Base-by-base conservation (phyloP, 92 coral and sea anemone genomes). In the Porites evermanni region DNA sequence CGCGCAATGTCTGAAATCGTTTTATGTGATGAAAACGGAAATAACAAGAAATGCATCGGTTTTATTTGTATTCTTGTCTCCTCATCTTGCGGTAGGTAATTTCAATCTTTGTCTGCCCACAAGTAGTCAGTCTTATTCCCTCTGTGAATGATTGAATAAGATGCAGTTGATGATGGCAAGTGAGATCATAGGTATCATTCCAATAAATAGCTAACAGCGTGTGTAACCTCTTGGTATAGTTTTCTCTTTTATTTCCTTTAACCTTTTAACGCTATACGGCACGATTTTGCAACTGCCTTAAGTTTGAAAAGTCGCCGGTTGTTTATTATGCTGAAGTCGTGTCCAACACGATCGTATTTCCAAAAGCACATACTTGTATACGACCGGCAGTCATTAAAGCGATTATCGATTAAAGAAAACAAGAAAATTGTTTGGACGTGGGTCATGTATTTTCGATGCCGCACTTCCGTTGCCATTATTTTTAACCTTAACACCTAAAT, bases 381-480 rank as follows among this genome's bases (percentile, higher is more conserved):
- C n/a, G 38, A 64, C 18, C 21, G 44, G 61, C 70, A 78, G 16
- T 16, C 38, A 38, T 44, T 53, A 78, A 78, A 64, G 53, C 82
- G 24, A 78, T 63, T 78, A 51, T 47, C 61, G 20, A 17, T 8
- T 44, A 78, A 78, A 8, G 44, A 64, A 63, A 53, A n/a, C 32
- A 77, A 38, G 50, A 32, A 38, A 11, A 14, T 60, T 50, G 11
- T n/a, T 6, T 18, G 52, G 82, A 78, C 82, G 82, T 64, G 71
- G 20, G 82, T 59, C 59, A 78, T 18, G 44, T 64, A 17, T 78
- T 78, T 38, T 18, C 47, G 5, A 38, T 38, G 11, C 82, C 18
- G 59, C n/a, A 78, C 44, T 64, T 78, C 82, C 82, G 82, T 78
- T 64, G 19, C 67, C 60, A 44, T 29, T 44, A 52, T 60, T 78